phyloP scores from a whole-genome alignment of 1,140 invertebrate species.

The Stratiolaelaps scimitus region DNA sequence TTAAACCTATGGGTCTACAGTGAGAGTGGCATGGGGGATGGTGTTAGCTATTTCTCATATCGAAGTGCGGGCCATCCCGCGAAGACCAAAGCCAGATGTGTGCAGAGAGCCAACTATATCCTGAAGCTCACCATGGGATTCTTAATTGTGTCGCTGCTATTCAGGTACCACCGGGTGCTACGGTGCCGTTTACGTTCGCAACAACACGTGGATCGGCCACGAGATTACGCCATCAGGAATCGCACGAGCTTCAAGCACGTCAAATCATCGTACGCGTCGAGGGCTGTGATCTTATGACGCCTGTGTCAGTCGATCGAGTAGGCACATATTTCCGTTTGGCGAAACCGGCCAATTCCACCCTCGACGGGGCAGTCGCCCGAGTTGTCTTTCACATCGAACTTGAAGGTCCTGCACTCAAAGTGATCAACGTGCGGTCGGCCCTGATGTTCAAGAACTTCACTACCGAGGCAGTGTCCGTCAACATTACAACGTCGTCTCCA shows the following conservation, averaged over 20 bases:
- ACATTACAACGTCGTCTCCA: conserved; percentile 32
- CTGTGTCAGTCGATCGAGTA: conserved; percentile 86
- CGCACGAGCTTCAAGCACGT: conserved; percentile 64
- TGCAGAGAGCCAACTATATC: too few relatives aligned
- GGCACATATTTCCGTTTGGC: conserved; percentile 80
- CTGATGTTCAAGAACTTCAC: conserved; percentile 59
- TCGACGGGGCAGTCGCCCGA: conserved; percentile 47
- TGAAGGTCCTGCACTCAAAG: conserved; percentile 80
- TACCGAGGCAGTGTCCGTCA: conserved; percentile 34
- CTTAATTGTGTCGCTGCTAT: too few relatives aligned
- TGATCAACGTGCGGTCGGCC: conserved; percentile 87
- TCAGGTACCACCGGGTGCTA: conserved; percentile 38
- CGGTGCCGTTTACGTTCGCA: conserved; percentile 39
- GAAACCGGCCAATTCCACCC: conserved; percentile 36
- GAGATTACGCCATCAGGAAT: conserved; percentile 61
- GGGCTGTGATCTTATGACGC: conserved; percentile 70
- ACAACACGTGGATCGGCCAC: conserved; percentile 37
- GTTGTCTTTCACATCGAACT: conserved; percentile 75
- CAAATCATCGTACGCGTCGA: conserved; percentile 74
- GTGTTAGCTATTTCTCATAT: too few relatives aligned
- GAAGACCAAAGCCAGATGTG: conserved; percentile 6
- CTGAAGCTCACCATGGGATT: not conserved
- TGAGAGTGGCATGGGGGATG: too few relatives aligned
- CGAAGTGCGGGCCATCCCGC: too few relatives aligned
- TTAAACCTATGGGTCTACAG: too few relatives aligned